Percentiles rank a stretch among this genome's conserved stretches.
phyloP scores from a whole-genome alignment of 2,113 vertebrate species.

The Phyllopteryx taeniolatus region DNA sequence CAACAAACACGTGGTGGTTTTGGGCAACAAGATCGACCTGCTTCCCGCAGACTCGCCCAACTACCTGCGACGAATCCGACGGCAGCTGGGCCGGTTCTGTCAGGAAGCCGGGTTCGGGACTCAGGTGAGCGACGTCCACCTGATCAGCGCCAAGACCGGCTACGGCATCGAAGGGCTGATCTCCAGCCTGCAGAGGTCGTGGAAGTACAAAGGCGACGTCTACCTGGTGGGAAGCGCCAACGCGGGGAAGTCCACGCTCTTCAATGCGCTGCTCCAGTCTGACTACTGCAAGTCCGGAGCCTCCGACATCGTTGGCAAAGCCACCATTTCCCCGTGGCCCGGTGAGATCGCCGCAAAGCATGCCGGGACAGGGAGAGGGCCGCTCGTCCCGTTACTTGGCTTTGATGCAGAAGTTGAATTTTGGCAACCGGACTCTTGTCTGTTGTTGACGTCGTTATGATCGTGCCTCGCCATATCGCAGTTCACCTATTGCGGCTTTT shows the following conservation, averaged over 20 bases:
- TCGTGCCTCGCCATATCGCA: too few relatives aligned
- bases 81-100: conserved; percentile 67
- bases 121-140: conserved; percentile 74
- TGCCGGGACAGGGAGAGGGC: not conserved
- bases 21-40: conserved; percentile 88
- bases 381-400: too few relatives aligned
- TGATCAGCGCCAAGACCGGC: conserved; percentile 92
- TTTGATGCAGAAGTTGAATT: not conserved
- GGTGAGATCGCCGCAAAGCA: conserved; percentile 65
- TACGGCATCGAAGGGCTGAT: conserved; percentile 85
- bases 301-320: conserved; percentile 71
- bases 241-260: conserved; percentile 90
- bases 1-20: conserved; percentile 78
- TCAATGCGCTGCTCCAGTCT: conserved; percentile 84
- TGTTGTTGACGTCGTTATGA: too few relatives aligned
- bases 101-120: conserved; percentile 19
- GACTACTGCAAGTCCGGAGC: conserved; percentile 88
- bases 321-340: conserved; percentile 90
- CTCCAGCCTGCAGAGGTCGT: conserved; percentile 81
- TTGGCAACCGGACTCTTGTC: not conserved
- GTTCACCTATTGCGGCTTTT: too few relatives aligned
- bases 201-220: conserved; percentile 86
- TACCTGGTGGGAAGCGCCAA: conserved; percentile 88
- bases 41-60: conserved; percentile 74
- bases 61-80: conserved; percentile 76